These are phyloP conservation scores for Corythornis leucogaster DNA, from an alignment of 2,797 vertebrate species.

Conservation along the genomic window DNA sequence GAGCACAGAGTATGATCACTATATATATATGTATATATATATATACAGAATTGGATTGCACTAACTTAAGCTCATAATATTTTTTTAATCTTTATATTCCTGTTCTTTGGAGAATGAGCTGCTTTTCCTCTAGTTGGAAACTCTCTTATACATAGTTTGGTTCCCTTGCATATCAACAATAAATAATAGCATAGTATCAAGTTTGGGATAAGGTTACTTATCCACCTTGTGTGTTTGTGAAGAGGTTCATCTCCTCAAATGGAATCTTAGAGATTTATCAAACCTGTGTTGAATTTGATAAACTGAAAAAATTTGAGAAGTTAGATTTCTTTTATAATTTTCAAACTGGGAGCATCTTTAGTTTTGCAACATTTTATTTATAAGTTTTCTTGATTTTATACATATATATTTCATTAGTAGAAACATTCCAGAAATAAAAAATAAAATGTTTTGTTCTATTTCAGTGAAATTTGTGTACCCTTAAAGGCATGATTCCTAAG, in stretches of 20 bases:
- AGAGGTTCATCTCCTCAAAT: neutral
- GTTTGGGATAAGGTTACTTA: neutral
- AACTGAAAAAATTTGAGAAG: neutral
- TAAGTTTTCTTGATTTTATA: neutral
- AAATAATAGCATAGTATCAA: neutral
- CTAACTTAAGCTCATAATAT: neutral
- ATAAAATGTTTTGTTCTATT: fast-evolving
- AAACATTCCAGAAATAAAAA: neutral
- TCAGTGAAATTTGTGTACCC: neutral
- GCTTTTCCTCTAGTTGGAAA: neutral
- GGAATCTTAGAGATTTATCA: neutral
- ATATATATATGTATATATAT: neutral
- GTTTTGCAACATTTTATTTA: neutral
- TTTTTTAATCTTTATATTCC: neutral
- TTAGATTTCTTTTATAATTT: neutral
- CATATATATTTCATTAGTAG: neutral
- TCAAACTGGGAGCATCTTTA: neutral
- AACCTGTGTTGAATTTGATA: neutral
- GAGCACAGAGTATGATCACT: neutral
- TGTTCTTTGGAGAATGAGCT: neutral
- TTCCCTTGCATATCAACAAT: neutral
- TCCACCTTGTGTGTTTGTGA: neutral
- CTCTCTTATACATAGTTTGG: neutral
- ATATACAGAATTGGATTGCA: neutral
- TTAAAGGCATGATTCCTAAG: neutral